A percentile compares a stretch with the other conserved stretches of the same genome.
phyloP scores from a whole-genome alignment of 2,113 vertebrate species.

The Dromiciops gliroides region DNA sequence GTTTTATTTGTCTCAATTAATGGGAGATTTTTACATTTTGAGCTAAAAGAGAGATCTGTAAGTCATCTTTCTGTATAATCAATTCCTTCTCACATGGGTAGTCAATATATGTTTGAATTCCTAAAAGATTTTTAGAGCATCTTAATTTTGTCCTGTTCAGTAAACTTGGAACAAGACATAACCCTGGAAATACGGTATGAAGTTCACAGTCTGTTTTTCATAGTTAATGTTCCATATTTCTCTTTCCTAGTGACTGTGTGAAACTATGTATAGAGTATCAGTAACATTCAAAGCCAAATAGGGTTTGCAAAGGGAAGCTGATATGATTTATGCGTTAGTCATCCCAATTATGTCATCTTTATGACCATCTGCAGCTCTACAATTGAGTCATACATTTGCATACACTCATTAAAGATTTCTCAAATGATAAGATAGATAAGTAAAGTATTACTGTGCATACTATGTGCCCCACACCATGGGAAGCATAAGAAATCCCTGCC shows the following conservation, averaged over 20 bases:
- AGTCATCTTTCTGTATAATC: background rate
- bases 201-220: background rate
- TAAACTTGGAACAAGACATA: background rate
- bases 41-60: background rate
- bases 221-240: too few relatives aligned
- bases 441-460: background rate
- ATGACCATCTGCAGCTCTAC: background rate
- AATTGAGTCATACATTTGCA: background rate
- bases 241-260: background rate
- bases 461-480: background rate
- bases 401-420: background rate
- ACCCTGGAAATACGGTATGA: background rate
- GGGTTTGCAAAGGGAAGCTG: background rate
- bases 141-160: background rate
- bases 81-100: background rate
- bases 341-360: background rate
- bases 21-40: background rate
- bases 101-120: background rate
- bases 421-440: background rate
- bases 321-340: background rate
- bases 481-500: too few relatives aligned
- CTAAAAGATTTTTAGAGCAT: background rate
- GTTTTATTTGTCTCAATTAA: background rate
- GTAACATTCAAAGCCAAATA: background rate
- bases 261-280: background rate